Conservation (phyloP, 2,113 vertebrate species). For the Catagonus wagneri region DNA sequence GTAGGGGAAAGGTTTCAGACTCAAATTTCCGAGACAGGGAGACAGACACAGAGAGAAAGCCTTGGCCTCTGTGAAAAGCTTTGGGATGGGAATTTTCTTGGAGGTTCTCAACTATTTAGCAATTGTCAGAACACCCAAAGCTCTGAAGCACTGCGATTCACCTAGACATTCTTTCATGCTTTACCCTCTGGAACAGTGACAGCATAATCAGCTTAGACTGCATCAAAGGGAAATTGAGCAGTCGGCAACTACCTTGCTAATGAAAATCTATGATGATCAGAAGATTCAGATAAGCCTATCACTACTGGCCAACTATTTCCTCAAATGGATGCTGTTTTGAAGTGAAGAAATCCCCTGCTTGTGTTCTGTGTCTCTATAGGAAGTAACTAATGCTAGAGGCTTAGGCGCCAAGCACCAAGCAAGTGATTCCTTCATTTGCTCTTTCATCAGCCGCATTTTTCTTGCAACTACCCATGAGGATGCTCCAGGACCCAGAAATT, state of each 20-base stretch:
- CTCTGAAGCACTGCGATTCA: slow-evolving; percentile 15
- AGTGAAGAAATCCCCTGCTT: not conserved
- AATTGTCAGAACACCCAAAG: not conserved
- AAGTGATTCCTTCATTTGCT: not conserved
- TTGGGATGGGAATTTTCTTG: not conserved
- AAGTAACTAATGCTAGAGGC: not conserved
- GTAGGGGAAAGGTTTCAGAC: slow-evolving; percentile 67
- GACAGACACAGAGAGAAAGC: not conserved
- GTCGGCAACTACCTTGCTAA: slow-evolving; percentile 75
- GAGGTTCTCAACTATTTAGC: not conserved
- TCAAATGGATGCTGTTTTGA: slow-evolving; percentile 37
- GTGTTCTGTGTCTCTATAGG: slow-evolving; percentile 15
- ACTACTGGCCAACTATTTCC: not conserved
- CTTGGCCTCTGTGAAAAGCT: not conserved
- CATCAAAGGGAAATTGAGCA: slow-evolving; percentile 60
- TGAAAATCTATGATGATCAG: slow-evolving; percentile 65
- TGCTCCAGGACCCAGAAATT: not conserved
- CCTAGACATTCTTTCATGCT: not conserved
- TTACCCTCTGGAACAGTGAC: slow-evolving; percentile 62
- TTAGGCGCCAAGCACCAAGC: not conserved
- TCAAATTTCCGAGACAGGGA: not conserved
- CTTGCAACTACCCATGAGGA: not conserved
- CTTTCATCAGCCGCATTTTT: not conserved
- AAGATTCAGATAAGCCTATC: slow-evolving; percentile 48
- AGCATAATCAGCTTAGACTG: slow-evolving; percentile 56